phyloP scores from a whole-genome alignment of 2,888 invertebrate species.

The Chironomus tentans region DNA sequence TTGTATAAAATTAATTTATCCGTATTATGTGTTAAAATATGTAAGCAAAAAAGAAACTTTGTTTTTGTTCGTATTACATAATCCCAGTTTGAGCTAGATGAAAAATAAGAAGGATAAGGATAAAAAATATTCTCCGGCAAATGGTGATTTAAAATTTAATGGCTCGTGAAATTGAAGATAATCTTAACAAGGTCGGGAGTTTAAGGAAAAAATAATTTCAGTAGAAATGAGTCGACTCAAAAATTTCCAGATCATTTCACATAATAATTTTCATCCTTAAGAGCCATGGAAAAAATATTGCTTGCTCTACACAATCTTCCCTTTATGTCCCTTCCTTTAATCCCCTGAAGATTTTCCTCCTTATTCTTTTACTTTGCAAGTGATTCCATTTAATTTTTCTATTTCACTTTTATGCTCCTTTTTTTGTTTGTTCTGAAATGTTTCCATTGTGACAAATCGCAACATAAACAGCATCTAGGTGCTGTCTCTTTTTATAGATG shows the following conservation, averaged over 20 bases:
- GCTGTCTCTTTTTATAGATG: too few relatives aligned
- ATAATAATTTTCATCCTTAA: neutral
- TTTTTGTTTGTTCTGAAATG: neutral
- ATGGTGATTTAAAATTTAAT: constrained; percentile 1
- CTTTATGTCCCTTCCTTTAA: too few relatives aligned
- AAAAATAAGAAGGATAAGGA: neutral
- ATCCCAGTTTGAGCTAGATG: neutral
- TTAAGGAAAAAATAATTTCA: neutral
- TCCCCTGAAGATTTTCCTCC: too few relatives aligned
- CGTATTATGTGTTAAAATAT: neutral
- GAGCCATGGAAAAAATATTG: too few relatives aligned
- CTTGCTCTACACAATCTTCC: too few relatives aligned
- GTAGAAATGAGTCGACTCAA: neutral
- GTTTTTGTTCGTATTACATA: neutral
- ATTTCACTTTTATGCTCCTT: too few relatives aligned
- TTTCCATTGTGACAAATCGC: neutral
- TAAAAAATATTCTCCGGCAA: neutral
- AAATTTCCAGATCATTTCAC: neutral
- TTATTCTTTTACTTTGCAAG: too few relatives aligned
- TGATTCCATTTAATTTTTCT: too few relatives aligned
- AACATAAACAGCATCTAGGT: neutral
- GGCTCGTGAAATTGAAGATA: constrained; percentile 1
- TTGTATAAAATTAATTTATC: neutral
- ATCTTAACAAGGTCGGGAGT: neutral
- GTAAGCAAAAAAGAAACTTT: neutral